These are phyloP conservation scores for Drosophila rhopaloa DNA, from an alignment of 1,140 invertebrate species.

Conservation along the genomic window DNA sequence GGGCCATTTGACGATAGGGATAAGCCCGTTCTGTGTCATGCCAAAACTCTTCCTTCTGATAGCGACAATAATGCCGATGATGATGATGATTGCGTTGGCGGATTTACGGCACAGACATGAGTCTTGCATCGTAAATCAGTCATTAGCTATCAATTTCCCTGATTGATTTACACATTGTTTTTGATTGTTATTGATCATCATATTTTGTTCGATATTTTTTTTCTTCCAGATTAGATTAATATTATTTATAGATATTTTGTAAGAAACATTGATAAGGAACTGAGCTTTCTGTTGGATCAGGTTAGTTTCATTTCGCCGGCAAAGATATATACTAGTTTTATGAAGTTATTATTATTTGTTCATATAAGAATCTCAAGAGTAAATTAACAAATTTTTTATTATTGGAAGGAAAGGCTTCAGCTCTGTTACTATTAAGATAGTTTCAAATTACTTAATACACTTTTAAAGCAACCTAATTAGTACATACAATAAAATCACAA, in stretches of 20 bases:
- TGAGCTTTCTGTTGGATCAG: slow-evolving; percentile 39
- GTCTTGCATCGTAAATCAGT: slow-evolving; percentile 58
- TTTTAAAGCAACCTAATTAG: too few species aligned
- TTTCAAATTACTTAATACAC: too few species aligned
- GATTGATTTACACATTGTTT: slow-evolving; percentile 68
- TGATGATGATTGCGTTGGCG: slow-evolving; percentile 26
- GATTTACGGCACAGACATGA: slow-evolving; percentile 34
- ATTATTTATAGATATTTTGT: slow-evolving; percentile 55
- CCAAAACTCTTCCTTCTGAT: slow-evolving; percentile 31
- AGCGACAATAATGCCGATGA: slow-evolving; percentile 1
- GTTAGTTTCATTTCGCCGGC: slow-evolving; percentile 33
- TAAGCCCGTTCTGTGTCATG: slow-evolving; percentile 33
- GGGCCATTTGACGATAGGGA: slow-evolving; percentile 28
- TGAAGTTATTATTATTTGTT: too few species aligned
- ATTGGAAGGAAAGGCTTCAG: neutral
- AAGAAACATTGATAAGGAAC: slow-evolving; percentile 14
- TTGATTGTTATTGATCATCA: slow-evolving; percentile 69
- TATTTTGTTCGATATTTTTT: slow-evolving; percentile 32
- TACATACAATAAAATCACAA: too few species aligned
- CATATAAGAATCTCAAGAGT: too few species aligned
- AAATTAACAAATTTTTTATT: too few species aligned
- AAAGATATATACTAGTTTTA: slow-evolving; percentile 1
- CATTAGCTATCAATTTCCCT: slow-evolving; percentile 66
- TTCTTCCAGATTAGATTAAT: slow-evolving; percentile 61
- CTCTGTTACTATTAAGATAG: too few species aligned